phyloP scores from a whole-genome alignment of 2,113 vertebrate genomes.

The Vidua chalybeata region DNA sequence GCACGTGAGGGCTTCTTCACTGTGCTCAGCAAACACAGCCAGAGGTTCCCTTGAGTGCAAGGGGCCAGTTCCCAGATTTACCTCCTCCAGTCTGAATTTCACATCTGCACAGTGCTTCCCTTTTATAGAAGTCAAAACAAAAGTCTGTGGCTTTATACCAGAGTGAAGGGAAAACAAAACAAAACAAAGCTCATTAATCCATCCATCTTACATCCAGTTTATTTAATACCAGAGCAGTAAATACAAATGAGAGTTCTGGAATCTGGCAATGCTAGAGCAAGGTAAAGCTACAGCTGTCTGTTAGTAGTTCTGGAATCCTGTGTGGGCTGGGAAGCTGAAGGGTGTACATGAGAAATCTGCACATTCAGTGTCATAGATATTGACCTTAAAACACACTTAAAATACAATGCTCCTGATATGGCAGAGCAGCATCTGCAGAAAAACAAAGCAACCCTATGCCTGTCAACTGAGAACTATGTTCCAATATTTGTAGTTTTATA shows the following conservation, averaged over 20 bases:
- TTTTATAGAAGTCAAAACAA: not conserved
- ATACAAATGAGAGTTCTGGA: not conserved
- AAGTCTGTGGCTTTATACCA: not conserved
- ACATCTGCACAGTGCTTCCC: not conserved
- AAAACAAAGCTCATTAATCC: not conserved
- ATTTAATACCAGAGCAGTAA: conserved; percentile 19
- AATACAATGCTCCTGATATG: not conserved
- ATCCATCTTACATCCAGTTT: not conserved
- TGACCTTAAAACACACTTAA: not conserved
- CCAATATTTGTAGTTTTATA: not conserved
- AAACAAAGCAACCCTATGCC: not conserved
- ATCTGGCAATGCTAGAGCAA: not conserved
- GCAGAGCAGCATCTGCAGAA: not conserved
- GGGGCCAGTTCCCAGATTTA: not conserved
- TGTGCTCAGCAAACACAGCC: not conserved
- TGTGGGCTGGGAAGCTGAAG: not conserved
- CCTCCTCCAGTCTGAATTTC: not conserved
- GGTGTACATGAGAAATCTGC: not conserved
- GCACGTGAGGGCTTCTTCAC: not conserved
- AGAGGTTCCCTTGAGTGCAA: not conserved
- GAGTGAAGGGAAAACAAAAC: not conserved
- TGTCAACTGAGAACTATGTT: not conserved
- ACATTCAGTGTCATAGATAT: not conserved
- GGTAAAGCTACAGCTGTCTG: not conserved
- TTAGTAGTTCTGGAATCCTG: not conserved